Conservation (phyloP, 2,113 vertebrate species). For the Paedocypris sp. region DNA sequence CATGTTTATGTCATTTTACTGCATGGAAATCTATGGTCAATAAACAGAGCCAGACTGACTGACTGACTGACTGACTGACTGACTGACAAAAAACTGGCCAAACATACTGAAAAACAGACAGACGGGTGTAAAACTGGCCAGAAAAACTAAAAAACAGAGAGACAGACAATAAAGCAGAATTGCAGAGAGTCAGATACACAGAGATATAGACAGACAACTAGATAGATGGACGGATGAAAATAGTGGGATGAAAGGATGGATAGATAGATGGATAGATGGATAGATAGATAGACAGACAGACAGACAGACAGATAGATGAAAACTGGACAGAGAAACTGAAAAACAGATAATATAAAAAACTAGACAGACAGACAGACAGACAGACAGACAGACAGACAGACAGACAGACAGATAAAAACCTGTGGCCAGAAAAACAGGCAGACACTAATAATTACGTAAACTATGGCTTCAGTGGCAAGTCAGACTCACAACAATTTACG, state of each 20-base stretch:
- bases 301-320: background rate
- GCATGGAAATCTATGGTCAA: too few species aligned
- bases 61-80: too few species aligned
- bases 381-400: background rate
- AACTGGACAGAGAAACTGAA: background rate
- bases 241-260: background rate
- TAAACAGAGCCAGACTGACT: too few species aligned
- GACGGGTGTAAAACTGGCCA: too few species aligned
- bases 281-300: constrained; percentile 2
- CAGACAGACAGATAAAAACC: background rate
- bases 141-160: too few species aligned
- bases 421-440: too few species aligned
- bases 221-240: background rate
- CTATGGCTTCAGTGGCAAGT: background rate
- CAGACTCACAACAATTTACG: too few species aligned
- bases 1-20: too few species aligned
- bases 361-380: background rate
- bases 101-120: background rate
- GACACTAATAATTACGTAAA: background rate
- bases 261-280: background rate
- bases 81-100: too few species aligned
- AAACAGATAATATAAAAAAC: background rate
- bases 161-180: too few species aligned
- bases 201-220: background rate
- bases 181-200: background rate